Evolutionary conservation across 2,888 invertebrate genomes (phyloP).

Genomic region (Dioctria linearis): DNA sequence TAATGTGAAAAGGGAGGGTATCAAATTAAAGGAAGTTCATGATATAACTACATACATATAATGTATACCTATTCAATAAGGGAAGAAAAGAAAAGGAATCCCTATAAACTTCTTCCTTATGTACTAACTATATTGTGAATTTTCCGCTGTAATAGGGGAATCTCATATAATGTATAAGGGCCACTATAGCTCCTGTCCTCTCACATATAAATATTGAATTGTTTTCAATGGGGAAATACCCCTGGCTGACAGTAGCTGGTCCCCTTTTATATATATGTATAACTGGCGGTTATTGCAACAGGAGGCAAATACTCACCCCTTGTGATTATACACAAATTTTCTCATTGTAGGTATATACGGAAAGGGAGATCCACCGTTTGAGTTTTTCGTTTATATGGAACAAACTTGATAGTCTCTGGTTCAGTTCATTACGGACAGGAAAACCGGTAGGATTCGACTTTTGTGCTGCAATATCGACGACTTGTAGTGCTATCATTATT

Average conservation of each 20-base stretch:
- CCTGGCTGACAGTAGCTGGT: conserved; percentile 13
- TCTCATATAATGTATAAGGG: not conserved
- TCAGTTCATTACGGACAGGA: conserved; percentile 57
- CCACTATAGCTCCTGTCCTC: not conserved
- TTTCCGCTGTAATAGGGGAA: conserved; percentile 27
- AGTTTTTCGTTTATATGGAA: conserved; percentile 53
- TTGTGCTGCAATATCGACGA: conserved; percentile 8
- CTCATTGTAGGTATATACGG: not conserved
- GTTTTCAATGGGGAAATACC: conserved; percentile 41
- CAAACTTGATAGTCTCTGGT: conserved; percentile 41
- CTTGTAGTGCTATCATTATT: not conserved
- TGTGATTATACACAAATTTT: conserved; percentile 31
- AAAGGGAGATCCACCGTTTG: conserved; percentile 12
- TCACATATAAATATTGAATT: not conserved
- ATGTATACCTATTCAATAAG: conserved; percentile 4
- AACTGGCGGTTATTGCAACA: conserved; percentile 12
- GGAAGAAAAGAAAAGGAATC: conserved; percentile 21
- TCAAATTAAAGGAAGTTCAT: conserved; percentile 23
- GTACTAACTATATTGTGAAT: not conserved
- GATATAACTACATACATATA: not conserved
- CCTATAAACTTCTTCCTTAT: conserved; percentile 26
- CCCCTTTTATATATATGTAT: conserved; percentile 22
- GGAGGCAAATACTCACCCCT: conserved; percentile 39
- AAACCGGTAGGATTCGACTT: conserved; percentile 54
- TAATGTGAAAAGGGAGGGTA: conserved; percentile 4